These are phyloP conservation scores for Zootermopsis nevadensis DNA, from an alignment of 2,888 invertebrate species.

Conservation along the genomic window DNA sequence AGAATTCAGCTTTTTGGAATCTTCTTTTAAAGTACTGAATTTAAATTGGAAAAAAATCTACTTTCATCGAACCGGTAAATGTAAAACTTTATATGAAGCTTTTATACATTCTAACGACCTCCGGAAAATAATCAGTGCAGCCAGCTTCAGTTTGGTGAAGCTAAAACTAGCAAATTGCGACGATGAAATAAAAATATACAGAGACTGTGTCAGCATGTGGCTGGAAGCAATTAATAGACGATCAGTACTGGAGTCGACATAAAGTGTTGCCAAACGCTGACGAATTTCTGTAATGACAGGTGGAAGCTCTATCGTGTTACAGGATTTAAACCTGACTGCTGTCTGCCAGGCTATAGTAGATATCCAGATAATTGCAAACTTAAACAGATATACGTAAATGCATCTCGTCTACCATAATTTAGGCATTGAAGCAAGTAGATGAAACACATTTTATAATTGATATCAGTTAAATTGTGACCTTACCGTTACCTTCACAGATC, in stretches of 20 bases:
- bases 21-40: background rate
- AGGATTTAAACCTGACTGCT: background rate
- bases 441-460: no score
- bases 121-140: background rate
- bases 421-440: no score
- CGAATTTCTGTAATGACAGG: slow-evolving; percentile 6
- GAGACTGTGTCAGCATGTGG: background rate
- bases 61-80: background rate
- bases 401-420: no score
- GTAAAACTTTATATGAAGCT: background rate
- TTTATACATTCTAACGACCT: background rate
- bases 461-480: no score
- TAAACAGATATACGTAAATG: background rate
- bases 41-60: background rate
- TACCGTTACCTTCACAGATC: no score
- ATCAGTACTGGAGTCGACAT: background rate
- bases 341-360: background rate
- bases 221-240: slow-evolving; percentile 6
- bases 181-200: background rate
- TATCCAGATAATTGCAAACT: background rate
- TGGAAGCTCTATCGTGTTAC: background rate
- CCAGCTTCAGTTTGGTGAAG: background rate
- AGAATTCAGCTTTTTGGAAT: no score
- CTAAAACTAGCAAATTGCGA: background rate
- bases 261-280: background rate